Conservation (phyloP, 2,797 vertebrate genomes). For the Galago senegalensis region DNA sequence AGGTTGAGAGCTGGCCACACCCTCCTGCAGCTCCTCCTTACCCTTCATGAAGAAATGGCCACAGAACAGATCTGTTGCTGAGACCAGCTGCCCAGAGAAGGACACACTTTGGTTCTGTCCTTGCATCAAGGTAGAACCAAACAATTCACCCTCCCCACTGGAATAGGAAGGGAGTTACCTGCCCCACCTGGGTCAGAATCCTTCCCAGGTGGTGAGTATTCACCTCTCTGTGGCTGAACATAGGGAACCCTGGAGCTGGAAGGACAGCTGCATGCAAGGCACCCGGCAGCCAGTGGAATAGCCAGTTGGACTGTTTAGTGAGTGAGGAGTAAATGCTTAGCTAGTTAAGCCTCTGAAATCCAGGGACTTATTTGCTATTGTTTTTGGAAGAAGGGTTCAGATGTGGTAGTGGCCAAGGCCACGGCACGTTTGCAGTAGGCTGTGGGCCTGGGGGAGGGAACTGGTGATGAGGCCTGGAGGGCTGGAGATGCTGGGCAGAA, state of each 20-base stretch:
- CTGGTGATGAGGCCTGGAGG: accelerated
- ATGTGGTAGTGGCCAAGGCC: too few species aligned
- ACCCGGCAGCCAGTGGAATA: accelerated
- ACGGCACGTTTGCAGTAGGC: accelerated
- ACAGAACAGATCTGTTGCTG: accelerated
- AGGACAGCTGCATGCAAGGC: accelerated
- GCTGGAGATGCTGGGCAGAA: not conserved
- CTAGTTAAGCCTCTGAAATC: not conserved
- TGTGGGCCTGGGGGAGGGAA: not conserved
- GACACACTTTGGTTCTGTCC: accelerated
- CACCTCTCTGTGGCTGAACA: too few species aligned
- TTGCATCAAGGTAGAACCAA: accelerated
- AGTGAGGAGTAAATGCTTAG: not conserved
- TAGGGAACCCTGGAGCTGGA: accelerated
- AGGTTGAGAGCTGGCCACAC: too few species aligned
- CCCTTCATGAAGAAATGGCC: too few species aligned
- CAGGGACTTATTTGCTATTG: not conserved
- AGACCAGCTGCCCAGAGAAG: accelerated
- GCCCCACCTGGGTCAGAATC: accelerated
- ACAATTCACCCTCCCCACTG: accelerated
- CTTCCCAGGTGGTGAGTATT: not conserved
- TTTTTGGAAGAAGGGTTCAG: not conserved
- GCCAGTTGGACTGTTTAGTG: accelerated
- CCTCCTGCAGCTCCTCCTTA: too few species aligned
- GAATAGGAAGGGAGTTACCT: accelerated